phyloP scores from a whole-genome alignment of 2,888 invertebrate genomes.

The Liodrosophila aerea region DNA sequence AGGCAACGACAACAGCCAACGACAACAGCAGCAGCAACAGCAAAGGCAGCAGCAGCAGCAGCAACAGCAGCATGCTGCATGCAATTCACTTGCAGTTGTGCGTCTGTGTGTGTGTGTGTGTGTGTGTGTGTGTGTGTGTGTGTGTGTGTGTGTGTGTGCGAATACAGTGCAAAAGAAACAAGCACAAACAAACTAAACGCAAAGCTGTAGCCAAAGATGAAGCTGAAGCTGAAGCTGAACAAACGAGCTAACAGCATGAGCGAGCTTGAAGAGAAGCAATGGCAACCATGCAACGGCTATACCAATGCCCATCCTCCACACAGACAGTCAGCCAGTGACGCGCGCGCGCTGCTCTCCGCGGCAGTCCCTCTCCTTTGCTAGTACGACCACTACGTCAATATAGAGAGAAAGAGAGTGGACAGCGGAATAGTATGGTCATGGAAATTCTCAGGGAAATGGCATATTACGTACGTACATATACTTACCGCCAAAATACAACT shows the following conservation, averaged over 20 bases:
- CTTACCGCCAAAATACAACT: constrained; percentile 48
- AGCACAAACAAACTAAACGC: constrained; percentile 48
- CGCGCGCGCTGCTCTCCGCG: constrained; percentile 62
- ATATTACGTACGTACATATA: constrained; percentile 68
- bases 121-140: constrained; percentile 10
- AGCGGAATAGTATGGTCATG: constrained; percentile 3
- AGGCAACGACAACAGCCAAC: constrained; percentile 31
- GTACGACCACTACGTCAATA: not conserved
- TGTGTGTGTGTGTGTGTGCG: constrained; percentile 29
- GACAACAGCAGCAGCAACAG: constrained; percentile 31
- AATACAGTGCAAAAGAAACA: constrained; percentile 55
- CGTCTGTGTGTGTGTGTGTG: constrained; percentile 13
- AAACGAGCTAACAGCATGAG: constrained; percentile 49
- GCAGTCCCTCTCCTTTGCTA: too few species aligned
- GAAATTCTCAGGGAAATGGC: not conserved
- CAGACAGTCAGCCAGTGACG: constrained; percentile 64
- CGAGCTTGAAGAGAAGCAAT: constrained; percentile 35
- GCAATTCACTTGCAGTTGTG: constrained; percentile 34
- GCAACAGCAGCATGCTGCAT: constrained; percentile 27
- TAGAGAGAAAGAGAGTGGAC: constrained; percentile 1
- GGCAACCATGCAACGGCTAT: not conserved
- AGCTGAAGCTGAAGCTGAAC: constrained; percentile 40
- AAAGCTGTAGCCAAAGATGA: constrained; percentile 36
- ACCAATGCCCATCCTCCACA: constrained; percentile 15
- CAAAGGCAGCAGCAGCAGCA: constrained; percentile 13